phyloP scores from a whole-genome alignment of 2,113 vertebrate genomes.

The Rhinoptilus africanus region DNA sequence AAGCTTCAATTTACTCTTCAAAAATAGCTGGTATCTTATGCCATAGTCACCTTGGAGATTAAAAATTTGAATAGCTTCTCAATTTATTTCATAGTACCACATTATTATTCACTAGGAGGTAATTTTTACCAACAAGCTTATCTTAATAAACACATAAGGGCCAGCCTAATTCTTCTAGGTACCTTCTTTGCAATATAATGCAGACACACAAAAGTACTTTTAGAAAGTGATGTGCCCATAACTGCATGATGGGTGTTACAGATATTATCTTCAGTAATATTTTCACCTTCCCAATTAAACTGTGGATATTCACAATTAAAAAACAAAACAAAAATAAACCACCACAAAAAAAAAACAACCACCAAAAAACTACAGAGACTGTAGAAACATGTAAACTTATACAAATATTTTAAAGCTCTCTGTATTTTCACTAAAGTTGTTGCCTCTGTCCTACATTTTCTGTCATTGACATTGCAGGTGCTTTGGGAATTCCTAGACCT shows the following conservation, averaged over 20 bases:
- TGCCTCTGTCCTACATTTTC: neutral
- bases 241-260: neutral
- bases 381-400: neutral
- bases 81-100: neutral
- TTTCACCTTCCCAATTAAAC: neutral
- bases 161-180: neutral
- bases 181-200: neutral
- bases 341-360: neutral
- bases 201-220: neutral
- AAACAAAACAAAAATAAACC: neutral
- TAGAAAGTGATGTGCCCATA: neutral
- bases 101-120: conserved; percentile 6
- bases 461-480: neutral
- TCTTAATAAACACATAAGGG: conserved; percentile 20
- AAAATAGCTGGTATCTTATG: neutral
- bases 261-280: neutral
- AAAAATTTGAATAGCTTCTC: conserved; percentile 18
- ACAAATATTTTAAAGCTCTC: neutral
- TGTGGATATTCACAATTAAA: neutral
- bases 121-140: conserved; percentile 29
- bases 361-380: neutral
- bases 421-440: neutral
- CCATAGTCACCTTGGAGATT: conserved; percentile 4
- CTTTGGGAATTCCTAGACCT: neutral
- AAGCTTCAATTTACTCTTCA: neutral